These are phyloP conservation scores for Platycheirus albimanus DNA, from an alignment of 2,888 invertebrate species.

Conservation along the genomic window DNA sequence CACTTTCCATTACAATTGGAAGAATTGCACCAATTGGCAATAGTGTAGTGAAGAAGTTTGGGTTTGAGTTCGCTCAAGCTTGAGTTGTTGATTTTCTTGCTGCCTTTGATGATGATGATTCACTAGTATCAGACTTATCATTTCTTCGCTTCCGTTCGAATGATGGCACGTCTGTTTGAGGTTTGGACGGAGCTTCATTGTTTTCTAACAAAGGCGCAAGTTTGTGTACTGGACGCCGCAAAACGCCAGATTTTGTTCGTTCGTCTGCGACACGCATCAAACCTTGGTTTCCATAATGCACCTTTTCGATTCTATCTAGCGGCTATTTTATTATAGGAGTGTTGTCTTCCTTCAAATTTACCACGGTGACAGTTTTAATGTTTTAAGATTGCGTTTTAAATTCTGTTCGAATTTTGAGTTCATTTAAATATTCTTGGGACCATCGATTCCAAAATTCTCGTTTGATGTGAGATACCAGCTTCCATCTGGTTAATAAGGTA, in stretches of 20 bases:
- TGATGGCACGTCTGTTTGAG: background rate
- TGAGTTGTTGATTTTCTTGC: no score
- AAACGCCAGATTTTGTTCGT: background rate
- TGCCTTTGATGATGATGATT: no score
- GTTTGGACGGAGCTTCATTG: no score
- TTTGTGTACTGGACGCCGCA: slow-evolving; percentile 13
- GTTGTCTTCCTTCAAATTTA: no score
- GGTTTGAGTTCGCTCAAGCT: background rate
- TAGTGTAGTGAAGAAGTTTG: background rate
- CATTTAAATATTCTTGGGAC: background rate
- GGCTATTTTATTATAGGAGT: no score
- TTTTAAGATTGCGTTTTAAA: no score
- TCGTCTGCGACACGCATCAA: slow-evolving; percentile 9
- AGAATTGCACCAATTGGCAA: background rate
- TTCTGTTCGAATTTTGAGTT: no score
- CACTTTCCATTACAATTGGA: background rate
- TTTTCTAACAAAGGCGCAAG: background rate
- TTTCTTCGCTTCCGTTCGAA: background rate
- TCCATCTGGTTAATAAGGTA: slow-evolving; percentile 18
- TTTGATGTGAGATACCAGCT: slow-evolving; percentile 15
- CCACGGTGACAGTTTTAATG: no score
- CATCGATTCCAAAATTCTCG: no score
- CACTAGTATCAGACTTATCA: background rate
- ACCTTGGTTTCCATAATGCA: slow-evolving; percentile 4
- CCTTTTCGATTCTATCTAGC: background rate